Evolutionary conservation across 2,888 invertebrate genomes (phyloP).

Genomic region (Dicranocentrus wangi): DNA sequence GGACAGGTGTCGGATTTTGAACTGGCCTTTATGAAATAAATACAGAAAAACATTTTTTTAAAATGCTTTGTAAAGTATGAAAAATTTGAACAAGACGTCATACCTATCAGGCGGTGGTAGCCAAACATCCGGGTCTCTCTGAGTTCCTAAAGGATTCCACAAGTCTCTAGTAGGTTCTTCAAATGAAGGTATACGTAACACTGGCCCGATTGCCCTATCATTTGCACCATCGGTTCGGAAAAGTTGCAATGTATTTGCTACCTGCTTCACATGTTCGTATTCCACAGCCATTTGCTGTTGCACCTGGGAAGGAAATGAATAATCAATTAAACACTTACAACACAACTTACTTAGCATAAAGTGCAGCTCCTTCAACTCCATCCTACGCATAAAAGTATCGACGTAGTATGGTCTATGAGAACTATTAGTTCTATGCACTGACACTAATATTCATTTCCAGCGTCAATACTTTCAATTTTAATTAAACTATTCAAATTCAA

Average conservation of each 20-base stretch:
- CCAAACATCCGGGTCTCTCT: constrained; percentile 79
- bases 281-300: constrained; percentile 91
- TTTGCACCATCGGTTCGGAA: constrained; percentile 82
- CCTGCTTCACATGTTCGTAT: constrained; percentile 91
- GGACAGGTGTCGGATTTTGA: constrained; percentile 29
- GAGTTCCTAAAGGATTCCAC: constrained; percentile 79
- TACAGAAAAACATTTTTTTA: background rate
- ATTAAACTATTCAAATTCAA: too few relatives aligned
- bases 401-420: too few relatives aligned
- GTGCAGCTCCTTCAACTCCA: too few relatives aligned
- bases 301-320: constrained; percentile 78
- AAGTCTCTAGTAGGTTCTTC: constrained; percentile 85
- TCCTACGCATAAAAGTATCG: too few relatives aligned
- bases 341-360: background rate
- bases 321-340: constrained; percentile 18
- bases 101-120: constrained; percentile 78
- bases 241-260: constrained; percentile 84
- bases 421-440: too few relatives aligned
- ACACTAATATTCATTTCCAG: too few relatives aligned
- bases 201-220: constrained; percentile 71
- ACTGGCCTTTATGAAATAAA: constrained; percentile 38
- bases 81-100: background rate
- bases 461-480: too few relatives aligned
- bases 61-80: background rate
- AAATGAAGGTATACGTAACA: constrained; percentile 74